These are phyloP conservation scores for Xyliphius kryptos DNA, from an alignment of 2,113 vertebrate species.

Conservation along the genomic window DNA sequence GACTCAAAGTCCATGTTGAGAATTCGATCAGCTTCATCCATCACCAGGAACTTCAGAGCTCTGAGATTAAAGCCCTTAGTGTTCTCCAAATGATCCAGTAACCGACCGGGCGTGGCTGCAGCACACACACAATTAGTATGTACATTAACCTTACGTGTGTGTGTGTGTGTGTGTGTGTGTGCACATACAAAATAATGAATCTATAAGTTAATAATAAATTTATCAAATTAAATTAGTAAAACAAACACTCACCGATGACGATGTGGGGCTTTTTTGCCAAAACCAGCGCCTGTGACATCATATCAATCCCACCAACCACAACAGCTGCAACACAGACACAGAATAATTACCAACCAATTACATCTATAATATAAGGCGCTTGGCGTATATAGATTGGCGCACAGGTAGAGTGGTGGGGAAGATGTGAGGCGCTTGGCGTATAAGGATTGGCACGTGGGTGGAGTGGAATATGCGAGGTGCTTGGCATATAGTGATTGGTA, in stretches of 20 bases:
- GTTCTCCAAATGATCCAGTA: slow-evolving; percentile 95
- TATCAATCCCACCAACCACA: slow-evolving; percentile 92
- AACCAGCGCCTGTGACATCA: slow-evolving; percentile 93
- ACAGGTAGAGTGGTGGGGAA: too few species aligned
- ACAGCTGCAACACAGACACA: slow-evolving; percentile 71
- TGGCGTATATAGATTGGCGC: too few species aligned
- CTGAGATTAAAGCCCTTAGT: slow-evolving; percentile 92
- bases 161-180: too few species aligned
- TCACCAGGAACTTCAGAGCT: slow-evolving; percentile 87
- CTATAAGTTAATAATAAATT: too few species aligned
- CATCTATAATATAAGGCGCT: too few species aligned
- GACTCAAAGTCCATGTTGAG: slow-evolving; percentile 99
- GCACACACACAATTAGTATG: too few species aligned
- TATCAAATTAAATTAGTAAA: too few species aligned
- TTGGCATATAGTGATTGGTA: too few species aligned
- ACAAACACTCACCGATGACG: slow-evolving; percentile 79
- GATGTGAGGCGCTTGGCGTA: too few species aligned
- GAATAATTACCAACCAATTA: not conserved
- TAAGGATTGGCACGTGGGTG: too few species aligned
- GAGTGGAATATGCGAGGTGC: too few species aligned
- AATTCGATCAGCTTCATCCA: slow-evolving; percentile 96
- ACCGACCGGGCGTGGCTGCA: slow-evolving; percentile 86
- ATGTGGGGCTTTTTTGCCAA: slow-evolving; percentile 94
- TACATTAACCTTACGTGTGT: too few species aligned
- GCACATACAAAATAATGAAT: not conserved